Evolutionary conservation across 1,140 invertebrate species (phyloP), one percentile per base, ranked within the genome.

Genomic region (Bombus polaris): DNA sequence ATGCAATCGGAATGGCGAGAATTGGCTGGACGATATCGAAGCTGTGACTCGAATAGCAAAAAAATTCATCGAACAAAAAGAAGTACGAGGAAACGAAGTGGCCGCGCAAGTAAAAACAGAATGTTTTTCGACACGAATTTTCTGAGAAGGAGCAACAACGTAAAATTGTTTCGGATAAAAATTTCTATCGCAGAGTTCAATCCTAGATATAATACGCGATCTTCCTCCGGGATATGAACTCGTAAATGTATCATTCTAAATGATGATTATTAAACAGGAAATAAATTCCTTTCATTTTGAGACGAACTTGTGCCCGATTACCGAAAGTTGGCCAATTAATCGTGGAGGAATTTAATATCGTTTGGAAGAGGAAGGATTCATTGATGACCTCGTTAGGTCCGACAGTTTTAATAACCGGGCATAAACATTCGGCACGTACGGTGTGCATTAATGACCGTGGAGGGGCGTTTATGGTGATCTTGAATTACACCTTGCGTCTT

Each of bases 401-500:
- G 37, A 42, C 47, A 70, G 76, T 79, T 79, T 84, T 79, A 84
- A 79, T 77, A 84, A 84, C 75, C 35, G 4, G 28, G 53, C 75
- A 84, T 79, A 84, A 84, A 84, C 82, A 84, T 84, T 71, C 47
- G n/a, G 35, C 70, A 25, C 32, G 59, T n/a, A 78, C 15, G 53
- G 82, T 35, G 71, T 57, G 75, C 66, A 79, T 84, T 84, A 84
- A 84, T 71, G 82, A 32, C 66, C 53, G 37, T 44, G 3, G 32
- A 59, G 39, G 62, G 22, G 37, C 82, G 66, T 84, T 84, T 79
- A 84, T 84, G 66, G 76, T 84, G 82, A 84, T 84, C 82, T 84
- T 84, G 82, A 84, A 84, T 78, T 84, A 84, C 75, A 84, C 44
- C 53, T 70, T 15, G 82, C 28, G 66, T 84, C 82, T 84, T 84